A percentile compares a stretch with the other conserved stretches of the same genome.
These are phyloP conservation scores for Drymonia ruficornis DNA, from an alignment of 2,888 invertebrate genomes.

Conservation along the genomic window DNA sequence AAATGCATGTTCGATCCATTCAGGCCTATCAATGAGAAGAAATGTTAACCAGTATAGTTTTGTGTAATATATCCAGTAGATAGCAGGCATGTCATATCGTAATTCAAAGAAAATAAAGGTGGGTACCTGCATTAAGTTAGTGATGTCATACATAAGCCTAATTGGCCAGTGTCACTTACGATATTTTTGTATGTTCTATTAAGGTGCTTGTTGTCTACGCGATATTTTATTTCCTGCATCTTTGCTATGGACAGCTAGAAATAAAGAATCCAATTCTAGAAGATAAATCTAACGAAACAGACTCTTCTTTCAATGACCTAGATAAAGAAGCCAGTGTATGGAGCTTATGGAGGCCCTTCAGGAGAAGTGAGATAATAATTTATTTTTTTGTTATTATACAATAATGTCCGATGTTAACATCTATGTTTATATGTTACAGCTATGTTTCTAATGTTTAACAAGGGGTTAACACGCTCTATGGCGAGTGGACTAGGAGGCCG, in stretches of 20 bases:
- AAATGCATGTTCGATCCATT: constrained; percentile 52
- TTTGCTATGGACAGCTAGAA: constrained; percentile 47
- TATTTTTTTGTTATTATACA: background rate
- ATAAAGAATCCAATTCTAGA: constrained; percentile 33
- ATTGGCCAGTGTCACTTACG: constrained; percentile 10
- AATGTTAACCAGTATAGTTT: constrained; percentile 5
- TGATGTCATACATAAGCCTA: background rate
- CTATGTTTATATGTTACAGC: constrained; percentile 36
- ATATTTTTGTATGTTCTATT: constrained; percentile 20
- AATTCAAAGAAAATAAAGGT: too few species aligned
- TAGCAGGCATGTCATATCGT: too few species aligned
- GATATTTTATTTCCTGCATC: constrained; percentile 48
- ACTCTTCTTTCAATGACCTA: constrained; percentile 47
- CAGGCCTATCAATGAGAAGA: constrained; percentile 50
- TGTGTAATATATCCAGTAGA: too few species aligned
- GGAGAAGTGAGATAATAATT: constrained; percentile 54
- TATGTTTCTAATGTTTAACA: constrained; percentile 61
- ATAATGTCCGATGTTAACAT: constrained; percentile 8
- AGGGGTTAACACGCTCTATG: constrained; percentile 56
- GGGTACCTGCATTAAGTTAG: too few species aligned
- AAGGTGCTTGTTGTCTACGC: constrained; percentile 53
- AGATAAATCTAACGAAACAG: constrained; percentile 44
- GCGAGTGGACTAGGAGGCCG: constrained; percentile 56
- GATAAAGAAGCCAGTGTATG: constrained; percentile 48
- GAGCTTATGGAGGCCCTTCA: constrained; percentile 59